Evolutionary conservation across 2,113 vertebrate genomes (phyloP).

Genomic region (Chloroceryle aenea): DNA sequence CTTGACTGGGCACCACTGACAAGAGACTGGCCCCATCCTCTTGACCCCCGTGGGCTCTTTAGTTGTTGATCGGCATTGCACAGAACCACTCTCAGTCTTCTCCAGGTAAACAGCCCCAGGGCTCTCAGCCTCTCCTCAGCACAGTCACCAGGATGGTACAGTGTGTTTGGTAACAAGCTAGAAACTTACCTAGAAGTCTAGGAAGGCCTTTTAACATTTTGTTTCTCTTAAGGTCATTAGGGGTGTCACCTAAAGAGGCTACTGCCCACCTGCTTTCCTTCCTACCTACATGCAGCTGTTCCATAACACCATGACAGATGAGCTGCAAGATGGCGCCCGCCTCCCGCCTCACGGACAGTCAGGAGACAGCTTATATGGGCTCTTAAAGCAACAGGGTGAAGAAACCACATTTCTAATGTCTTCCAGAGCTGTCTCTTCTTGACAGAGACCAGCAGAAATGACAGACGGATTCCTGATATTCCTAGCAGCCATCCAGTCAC

Average conservation of each 20-base stretch:
- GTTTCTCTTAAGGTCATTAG: neutral
- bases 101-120: neutral
- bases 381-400: neutral
- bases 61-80: neutral
- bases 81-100: neutral
- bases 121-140: neutral
- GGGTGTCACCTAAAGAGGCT: neutral
- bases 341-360: neutral
- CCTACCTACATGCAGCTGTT: neutral
- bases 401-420: neutral
- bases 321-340: neutral
- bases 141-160: neutral
- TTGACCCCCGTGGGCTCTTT: neutral
- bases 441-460: neutral
- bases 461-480: fast-evolving
- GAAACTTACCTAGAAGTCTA: neutral
- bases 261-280: neutral
- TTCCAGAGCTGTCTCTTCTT: neutral
- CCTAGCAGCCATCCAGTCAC: neutral
- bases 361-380: neutral
- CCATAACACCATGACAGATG: neutral
- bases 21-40: neutral
- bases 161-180: neutral
- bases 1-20: neutral
- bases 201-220: neutral